These are phyloP conservation scores for Rhopalosiphum nymphaeae DNA, from an alignment of 2,888 invertebrate genomes.

Conservation along the genomic window DNA sequence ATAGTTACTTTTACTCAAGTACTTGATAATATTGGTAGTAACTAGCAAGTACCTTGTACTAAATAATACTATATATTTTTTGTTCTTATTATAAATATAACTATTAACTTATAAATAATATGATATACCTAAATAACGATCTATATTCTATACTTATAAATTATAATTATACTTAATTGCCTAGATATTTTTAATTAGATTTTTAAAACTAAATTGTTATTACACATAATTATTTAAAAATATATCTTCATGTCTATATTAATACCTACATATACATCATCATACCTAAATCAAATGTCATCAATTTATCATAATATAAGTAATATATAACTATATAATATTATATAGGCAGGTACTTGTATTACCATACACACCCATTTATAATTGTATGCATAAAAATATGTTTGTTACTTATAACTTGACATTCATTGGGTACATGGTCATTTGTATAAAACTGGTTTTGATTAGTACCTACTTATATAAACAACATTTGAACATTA, in stretches of 20 bases:
- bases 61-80: too few relatives aligned
- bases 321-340: not conserved
- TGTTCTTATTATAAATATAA: too few relatives aligned
- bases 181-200: not conserved
- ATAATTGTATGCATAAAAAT: not conserved
- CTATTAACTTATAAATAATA: too few relatives aligned
- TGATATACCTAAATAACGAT: not conserved
- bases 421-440: slow-evolving; percentile 47
- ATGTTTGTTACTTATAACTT: not conserved
- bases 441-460: slow-evolving; percentile 39
- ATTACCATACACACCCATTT: not conserved
- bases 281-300: not conserved
- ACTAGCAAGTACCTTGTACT: too few relatives aligned
- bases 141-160: not conserved
- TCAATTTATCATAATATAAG: not conserved
- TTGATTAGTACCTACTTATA: not conserved
- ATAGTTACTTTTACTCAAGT: too few relatives aligned
- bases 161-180: not conserved
- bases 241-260: not conserved
- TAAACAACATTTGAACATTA: not conserved
- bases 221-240: not conserved
- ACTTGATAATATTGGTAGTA: too few relatives aligned
- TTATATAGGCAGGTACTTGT: not conserved
- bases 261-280: not conserved
- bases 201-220: not conserved